Evolutionary conservation across 1,140 invertebrate species (phyloP), one percentile per base, ranked within the genome.

Genomic region (Brachionus paranguensis): DNA sequence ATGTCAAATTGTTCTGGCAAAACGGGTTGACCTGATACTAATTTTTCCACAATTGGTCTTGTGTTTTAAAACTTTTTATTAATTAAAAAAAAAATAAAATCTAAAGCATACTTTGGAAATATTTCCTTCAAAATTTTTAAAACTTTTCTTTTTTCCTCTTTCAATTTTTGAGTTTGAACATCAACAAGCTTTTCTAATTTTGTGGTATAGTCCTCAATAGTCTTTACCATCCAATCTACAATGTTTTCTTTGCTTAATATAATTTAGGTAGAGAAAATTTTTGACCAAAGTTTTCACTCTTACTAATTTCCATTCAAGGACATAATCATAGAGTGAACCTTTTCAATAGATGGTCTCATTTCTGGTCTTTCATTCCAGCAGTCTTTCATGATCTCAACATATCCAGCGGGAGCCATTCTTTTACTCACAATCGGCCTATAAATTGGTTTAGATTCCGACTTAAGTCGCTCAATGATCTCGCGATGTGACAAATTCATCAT

Each of bases 151-250:
- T 95, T 95, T 90, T 96, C 95, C 90, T 95, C 93, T 87, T 96
- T 94, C 83, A 96, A 89, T 87, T 96, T 94, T 85, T 95, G 93
- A 1, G 95, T 96, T 85, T 95, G 90, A 86, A 96, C 94, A 47
- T 93, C 92, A 85, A 96, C 95, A 17, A 96, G 89, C 86, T 96
- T 95, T 88, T 96, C 95, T 86, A 97, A 90, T 91, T 96, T 96
- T 88, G 95, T 95, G 8, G 95, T 95, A 89, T 97, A 96, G 88
- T 96, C 96, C 88, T 97, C 95, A 84, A 97, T 89, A 94, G 96
- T 95, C 91, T 95, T 94, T 87, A 96, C 96, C 95, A 97, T 96
- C 7, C 94, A 95, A 88, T 97, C 95, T 14, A 96, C 94, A 86
- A 97, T 95, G 88, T 96, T 96, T 1, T 95, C 93, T 90, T 96